Conservation (phyloP, 2,888 invertebrate genomes). For the Helleia helle region DNA sequence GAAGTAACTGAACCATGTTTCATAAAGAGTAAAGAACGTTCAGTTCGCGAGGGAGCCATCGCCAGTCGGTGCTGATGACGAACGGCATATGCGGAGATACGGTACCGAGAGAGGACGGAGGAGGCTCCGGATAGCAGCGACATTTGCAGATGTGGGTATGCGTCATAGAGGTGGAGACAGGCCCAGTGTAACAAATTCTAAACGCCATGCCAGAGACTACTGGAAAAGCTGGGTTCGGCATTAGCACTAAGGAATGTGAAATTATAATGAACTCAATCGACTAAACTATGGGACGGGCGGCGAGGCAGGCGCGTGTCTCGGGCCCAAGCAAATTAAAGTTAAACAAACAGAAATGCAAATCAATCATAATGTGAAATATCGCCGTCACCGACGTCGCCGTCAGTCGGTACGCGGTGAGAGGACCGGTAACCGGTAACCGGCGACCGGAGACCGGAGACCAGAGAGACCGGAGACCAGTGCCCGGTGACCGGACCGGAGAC, state of each 20-base stretch:
- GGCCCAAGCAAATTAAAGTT: constrained; percentile 40
- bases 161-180: constrained; percentile 39
- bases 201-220: constrained; percentile 61
- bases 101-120: not conserved
- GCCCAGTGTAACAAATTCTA: constrained; percentile 44
- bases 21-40: too few species aligned
- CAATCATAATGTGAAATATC: constrained; percentile 43
- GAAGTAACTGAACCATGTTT: not conserved
- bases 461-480: too few species aligned
- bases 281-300: constrained; percentile 18
- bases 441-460: too few species aligned
- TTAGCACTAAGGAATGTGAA: constrained; percentile 40
- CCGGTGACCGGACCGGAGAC: too few species aligned
- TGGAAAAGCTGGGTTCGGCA: constrained; percentile 44
- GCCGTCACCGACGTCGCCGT: constrained; percentile 14
- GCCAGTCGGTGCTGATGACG: not conserved
- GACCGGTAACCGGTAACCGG: too few species aligned
- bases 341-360: constrained; percentile 51
- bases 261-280: constrained; percentile 17
- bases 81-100: not conserved
- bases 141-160: constrained; percentile 21
- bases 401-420: too few species aligned
- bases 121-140: constrained; percentile 8
- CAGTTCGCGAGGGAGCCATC: not conserved
- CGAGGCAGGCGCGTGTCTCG: constrained; percentile 16